phyloP scores from a whole-genome alignment of 2,888 invertebrate genomes.

The Siphlonurus alternatus region DNA sequence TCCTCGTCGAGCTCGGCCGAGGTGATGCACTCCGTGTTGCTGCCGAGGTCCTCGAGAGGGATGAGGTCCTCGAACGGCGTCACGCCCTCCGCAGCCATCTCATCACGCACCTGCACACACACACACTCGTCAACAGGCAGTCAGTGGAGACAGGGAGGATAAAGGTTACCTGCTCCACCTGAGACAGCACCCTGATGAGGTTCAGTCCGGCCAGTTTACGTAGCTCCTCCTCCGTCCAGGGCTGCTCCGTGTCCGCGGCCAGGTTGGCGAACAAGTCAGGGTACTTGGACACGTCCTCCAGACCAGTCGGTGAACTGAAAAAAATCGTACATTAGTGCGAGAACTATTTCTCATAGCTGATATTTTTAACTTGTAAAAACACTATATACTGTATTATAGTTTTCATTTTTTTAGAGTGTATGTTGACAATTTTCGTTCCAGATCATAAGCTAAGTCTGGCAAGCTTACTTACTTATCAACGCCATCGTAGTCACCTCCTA shows the following conservation, averaged over 20 bases:
- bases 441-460: too few species aligned
- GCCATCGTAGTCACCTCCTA: neutral
- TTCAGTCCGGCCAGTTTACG: conserved; percentile 62
- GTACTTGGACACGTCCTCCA: conserved; percentile 34
- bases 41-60: conserved; percentile 9
- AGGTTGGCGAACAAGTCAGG: conserved; percentile 31
- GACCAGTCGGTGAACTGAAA: conserved; percentile 27
- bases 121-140: neutral
- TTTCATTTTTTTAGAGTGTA: too few species aligned
- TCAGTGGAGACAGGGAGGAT: neutral
- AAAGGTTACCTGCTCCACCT: conserved; percentile 41
- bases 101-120: conserved; percentile 9
- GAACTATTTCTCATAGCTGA: too few species aligned
- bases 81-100: neutral
- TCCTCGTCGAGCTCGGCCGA: too few species aligned
- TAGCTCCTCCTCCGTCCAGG: conserved; percentile 59
- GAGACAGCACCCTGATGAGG: conserved; percentile 49
- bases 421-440: too few species aligned
- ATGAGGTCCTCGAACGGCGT: conserved; percentile 12
- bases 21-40: conserved; percentile 11
- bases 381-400: too few species aligned
- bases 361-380: too few species aligned
- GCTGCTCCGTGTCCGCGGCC: conserved; percentile 26
- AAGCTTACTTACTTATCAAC: neutral
- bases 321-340: too few species aligned